Conservation (phyloP, 2,797 vertebrate genomes). For the Chloroceryle amazona region DNA sequence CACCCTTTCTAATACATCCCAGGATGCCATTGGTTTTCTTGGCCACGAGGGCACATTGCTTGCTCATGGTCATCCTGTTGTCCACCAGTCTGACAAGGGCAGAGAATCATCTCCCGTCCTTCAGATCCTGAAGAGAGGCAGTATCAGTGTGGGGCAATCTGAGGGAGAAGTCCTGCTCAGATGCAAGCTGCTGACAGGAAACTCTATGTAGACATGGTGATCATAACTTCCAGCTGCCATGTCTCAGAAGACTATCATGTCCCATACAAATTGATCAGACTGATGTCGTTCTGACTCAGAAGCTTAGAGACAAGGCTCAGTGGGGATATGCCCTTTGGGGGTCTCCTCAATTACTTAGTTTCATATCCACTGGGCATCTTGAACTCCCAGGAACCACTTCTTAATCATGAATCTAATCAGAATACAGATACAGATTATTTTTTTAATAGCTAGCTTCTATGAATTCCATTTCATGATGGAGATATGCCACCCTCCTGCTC, state of each 20-base stretch:
- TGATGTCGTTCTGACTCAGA: not conserved
- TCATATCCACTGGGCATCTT: not conserved
- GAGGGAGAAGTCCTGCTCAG: not conserved
- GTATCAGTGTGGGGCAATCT: not conserved
- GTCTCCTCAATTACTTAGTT: not conserved
- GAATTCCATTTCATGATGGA: not conserved
- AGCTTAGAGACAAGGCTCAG: not conserved
- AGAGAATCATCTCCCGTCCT: not conserved
- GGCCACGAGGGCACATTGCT: no score
- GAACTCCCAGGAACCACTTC: not conserved
- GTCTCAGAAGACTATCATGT: not conserved
- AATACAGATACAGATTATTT: not conserved
- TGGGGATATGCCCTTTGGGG: not conserved
- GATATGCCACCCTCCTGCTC: not conserved
- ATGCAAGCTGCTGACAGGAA: not conserved
- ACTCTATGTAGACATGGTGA: not conserved
- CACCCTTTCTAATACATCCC: no score
- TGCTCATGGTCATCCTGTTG: no score
- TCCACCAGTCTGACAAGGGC: no score
- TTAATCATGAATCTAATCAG: not conserved
- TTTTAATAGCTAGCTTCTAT: not conserved
- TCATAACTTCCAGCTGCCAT: not conserved
- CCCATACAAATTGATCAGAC: not conserved
- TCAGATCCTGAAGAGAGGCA: not conserved
- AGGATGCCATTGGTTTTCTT: no score